These are phyloP conservation scores for Helleia helle DNA, from an alignment of 2,888 invertebrate genomes.

Conservation along the genomic window DNA sequence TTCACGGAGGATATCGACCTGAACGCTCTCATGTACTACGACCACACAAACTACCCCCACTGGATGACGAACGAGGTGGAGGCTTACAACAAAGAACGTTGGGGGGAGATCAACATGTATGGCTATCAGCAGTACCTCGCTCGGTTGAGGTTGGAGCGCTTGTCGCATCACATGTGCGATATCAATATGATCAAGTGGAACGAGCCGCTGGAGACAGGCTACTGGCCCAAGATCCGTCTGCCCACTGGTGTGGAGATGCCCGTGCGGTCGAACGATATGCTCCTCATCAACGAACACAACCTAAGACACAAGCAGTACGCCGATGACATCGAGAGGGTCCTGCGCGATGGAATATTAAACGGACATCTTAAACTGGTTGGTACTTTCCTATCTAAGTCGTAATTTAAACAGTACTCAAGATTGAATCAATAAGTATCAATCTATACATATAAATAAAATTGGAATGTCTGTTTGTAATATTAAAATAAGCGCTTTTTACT, in stretches of 20 bases:
- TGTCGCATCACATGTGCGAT: constrained; percentile 61
- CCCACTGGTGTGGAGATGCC: constrained; percentile 74
- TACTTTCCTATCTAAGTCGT: too few relatives aligned
- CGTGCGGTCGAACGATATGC: constrained; percentile 57
- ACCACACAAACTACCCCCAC: constrained; percentile 79
- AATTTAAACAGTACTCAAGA: too few relatives aligned
- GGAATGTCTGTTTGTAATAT: too few relatives aligned
- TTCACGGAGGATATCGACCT: constrained; percentile 85
- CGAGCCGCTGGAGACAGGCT: constrained; percentile 56
- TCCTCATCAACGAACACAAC: constrained; percentile 38
- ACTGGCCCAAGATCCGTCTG: constrained; percentile 74
- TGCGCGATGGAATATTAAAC: constrained; percentile 60
- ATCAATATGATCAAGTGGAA: constrained; percentile 62
- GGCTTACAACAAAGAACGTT: constrained; percentile 55
- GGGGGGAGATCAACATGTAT: constrained; percentile 75
- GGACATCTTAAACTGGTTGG: constrained; percentile 52
- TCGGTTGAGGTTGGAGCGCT: constrained; percentile 65
- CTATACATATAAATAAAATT: too few relatives aligned
- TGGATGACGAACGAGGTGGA: constrained; percentile 77
- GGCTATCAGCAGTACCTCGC: constrained; percentile 78
- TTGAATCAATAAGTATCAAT: too few relatives aligned
- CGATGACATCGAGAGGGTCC: constrained; percentile 62
- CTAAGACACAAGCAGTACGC: constrained; percentile 36
- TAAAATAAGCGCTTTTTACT: too few relatives aligned
- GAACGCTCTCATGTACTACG: constrained; percentile 80